These are phyloP conservation scores for Myiagra hebetior DNA, from an alignment of 2,113 vertebrate species.

Conservation along the genomic window DNA sequence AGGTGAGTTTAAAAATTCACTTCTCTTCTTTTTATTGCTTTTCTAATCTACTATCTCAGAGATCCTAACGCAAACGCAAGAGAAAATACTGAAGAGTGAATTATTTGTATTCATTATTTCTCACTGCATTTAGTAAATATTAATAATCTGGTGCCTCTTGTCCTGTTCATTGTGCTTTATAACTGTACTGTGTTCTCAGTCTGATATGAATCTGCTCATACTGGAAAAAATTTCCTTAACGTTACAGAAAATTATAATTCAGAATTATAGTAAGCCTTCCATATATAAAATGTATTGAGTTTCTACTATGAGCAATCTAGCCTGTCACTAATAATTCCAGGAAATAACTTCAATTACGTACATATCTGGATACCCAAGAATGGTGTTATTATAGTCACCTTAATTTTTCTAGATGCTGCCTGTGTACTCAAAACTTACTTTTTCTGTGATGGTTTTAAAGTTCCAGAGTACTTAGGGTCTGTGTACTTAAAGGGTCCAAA, in stretches of 20 bases:
- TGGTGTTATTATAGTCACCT: not conserved
- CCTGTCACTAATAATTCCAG: not conserved
- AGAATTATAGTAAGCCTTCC: not conserved
- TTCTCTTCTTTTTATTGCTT: not conserved
- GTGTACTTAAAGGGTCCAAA: not conserved
- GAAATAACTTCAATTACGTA: not conserved
- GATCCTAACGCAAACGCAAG: not conserved
- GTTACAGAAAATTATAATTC: not conserved
- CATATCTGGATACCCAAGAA: not conserved
- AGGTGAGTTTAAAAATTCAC: conserved; percentile 73
- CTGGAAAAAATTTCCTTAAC: not conserved
- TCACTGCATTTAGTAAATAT: not conserved
- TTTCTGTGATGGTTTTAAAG: not conserved
- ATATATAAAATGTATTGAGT: not conserved
- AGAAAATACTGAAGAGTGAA: not conserved
- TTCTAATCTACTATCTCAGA: not conserved
- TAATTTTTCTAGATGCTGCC: not conserved
- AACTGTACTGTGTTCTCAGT: not conserved
- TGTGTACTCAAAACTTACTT: not conserved
- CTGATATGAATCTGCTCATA: not conserved
- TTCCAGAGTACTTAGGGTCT: not conserved
- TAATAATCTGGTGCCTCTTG: not conserved
- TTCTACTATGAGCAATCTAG: not conserved
- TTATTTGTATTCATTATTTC: not conserved
- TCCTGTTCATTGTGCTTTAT: not conserved